A percentile compares a stretch with the other conserved stretches of the same genome.
Conservation (phyloP, 2,797 vertebrate genomes). For the Emydoidea blandingii region DNA sequence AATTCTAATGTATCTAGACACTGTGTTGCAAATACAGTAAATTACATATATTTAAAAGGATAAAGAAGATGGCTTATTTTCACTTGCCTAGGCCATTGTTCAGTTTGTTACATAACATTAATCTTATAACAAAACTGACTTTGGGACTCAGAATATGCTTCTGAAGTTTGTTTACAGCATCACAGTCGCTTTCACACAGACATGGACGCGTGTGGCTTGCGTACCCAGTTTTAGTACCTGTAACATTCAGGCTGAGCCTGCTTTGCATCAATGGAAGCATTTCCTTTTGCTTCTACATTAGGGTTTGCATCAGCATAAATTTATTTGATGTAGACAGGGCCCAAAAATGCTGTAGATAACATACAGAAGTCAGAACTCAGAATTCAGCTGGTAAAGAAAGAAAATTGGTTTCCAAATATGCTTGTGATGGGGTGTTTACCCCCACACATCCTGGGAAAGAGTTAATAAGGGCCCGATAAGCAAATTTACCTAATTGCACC, state of each 20-base stretch:
- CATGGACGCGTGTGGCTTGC: background rate
- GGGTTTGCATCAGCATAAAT: background rate
- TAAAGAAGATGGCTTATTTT: slow-evolving; percentile 4
- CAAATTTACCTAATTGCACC: background rate
- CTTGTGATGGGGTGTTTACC: background rate
- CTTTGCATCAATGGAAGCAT: background rate
- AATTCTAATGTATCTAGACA: background rate
- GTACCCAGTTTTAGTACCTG: background rate
- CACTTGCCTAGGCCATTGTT: background rate
- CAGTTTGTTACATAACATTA: background rate
- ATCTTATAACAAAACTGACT: background rate
- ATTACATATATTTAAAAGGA: background rate
- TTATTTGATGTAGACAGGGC: background rate
- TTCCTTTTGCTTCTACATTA: background rate
- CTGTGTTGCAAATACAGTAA: background rate
- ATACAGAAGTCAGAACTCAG: background rate
- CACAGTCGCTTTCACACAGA: background rate
- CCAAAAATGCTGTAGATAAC: background rate
- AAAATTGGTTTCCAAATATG: background rate
- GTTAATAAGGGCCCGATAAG: background rate
- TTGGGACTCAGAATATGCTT: background rate
- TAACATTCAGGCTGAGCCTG: background rate
- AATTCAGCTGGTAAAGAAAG: background rate
- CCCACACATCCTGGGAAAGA: background rate
- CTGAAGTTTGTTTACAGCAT: background rate